Conservation (phyloP, 2,797 vertebrate species). For the Numenius phaeopus region DNA sequence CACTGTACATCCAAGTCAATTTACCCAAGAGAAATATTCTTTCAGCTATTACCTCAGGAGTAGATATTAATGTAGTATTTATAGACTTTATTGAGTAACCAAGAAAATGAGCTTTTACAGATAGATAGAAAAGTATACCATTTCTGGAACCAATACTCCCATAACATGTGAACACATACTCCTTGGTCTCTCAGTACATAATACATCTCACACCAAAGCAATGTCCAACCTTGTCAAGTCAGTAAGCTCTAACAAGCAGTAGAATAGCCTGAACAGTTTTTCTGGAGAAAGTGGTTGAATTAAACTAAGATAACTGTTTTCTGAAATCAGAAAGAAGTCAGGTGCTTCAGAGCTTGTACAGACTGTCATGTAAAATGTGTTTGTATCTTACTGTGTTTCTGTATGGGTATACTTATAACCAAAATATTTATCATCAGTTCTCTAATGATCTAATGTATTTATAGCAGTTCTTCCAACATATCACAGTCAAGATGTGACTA, state of each 20-base stretch:
- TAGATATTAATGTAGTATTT: neutral
- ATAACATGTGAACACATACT: neutral
- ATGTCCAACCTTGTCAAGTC: neutral
- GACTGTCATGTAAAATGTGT: neutral
- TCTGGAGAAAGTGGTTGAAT: neutral
- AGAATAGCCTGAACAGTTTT: neutral
- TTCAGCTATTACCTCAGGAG: neutral
- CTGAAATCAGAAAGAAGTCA: neutral
- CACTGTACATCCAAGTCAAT: neutral
- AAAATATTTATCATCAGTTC: neutral
- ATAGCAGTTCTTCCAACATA: neutral
- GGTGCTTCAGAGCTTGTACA: neutral
- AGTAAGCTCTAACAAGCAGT: neutral
- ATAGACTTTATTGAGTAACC: neutral
- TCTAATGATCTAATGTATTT: neutral
- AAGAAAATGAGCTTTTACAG: neutral
- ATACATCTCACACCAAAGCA: neutral
- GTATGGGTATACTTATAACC: neutral
- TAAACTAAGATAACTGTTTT: neutral
- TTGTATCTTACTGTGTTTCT: neutral
- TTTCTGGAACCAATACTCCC: neutral
- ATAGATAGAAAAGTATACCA: neutral
- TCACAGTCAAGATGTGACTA: neutral
- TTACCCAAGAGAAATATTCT: neutral
- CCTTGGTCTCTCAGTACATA: neutral